Conservation (phyloP, 2,113 vertebrate species). For the Gorsachius goisagi region DNA sequence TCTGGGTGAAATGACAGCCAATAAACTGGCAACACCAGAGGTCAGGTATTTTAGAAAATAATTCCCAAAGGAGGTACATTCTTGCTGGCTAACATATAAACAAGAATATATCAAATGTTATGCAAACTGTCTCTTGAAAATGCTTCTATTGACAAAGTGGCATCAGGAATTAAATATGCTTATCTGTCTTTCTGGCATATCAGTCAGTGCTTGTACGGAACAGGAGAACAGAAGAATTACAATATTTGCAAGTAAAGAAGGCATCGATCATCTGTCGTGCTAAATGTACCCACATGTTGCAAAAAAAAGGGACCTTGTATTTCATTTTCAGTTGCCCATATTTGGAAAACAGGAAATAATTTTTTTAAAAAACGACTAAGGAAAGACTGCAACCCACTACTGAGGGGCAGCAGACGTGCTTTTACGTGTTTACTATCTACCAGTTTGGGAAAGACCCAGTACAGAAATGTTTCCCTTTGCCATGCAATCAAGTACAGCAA, state of each 20-base stretch:
- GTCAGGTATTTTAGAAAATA: background rate
- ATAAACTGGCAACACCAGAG: background rate
- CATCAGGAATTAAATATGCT: background rate
- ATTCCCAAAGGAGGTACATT: background rate
- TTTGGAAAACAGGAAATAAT: background rate
- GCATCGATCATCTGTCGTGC: background rate
- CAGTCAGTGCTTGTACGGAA: background rate
- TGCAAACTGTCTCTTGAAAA: background rate
- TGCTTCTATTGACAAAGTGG: background rate
- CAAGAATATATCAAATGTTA: background rate
- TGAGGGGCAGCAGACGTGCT: background rate
- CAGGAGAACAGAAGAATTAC: background rate
- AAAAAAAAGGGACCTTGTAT: background rate
- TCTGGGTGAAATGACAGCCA: background rate
- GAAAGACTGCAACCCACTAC: background rate
- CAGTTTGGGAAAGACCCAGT: background rate
- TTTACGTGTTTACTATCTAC: background rate
- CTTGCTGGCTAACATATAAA: background rate
- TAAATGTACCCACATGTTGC: background rate
- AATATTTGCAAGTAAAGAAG: constrained; percentile 3
- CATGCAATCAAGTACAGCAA: background rate
- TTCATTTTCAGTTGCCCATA: background rate
- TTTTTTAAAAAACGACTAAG: background rate
- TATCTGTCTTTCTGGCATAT: background rate
- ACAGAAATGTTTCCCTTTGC: background rate